A percentile compares a stretch with the other conserved stretches of the same genome.
These are phyloP conservation scores for Phoxinus dragarum DNA, from an alignment of 2,797 vertebrate genomes.

Conservation along the genomic window DNA sequence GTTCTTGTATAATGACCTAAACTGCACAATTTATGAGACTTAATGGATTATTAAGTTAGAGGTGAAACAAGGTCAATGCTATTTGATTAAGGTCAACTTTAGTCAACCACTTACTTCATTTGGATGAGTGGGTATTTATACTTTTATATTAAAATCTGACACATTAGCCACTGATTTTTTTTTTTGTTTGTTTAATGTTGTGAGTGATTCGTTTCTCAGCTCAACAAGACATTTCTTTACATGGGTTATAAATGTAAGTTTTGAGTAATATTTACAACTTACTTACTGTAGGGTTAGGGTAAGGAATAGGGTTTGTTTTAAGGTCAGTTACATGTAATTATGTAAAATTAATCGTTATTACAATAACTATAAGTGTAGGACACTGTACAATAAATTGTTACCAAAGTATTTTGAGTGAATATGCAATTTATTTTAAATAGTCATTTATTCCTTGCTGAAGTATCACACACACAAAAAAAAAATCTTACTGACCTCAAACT, in stretches of 20 bases:
- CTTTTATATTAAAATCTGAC: constrained; percentile 51
- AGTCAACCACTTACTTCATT: constrained; percentile 30
- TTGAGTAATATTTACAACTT: too few species aligned
- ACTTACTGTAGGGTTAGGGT: too few species aligned
- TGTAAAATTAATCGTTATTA: too few species aligned
- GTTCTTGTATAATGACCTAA: constrained; percentile 8
- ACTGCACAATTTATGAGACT: not conserved
- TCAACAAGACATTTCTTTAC: not conserved
- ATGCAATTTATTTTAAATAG: too few species aligned
- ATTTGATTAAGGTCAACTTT: constrained; percentile 47
- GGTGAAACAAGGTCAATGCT: constrained; percentile 53
- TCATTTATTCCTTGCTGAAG: too few species aligned
- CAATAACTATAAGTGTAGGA: too few species aligned
- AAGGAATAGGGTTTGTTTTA: too few species aligned
- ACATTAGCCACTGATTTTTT: constrained; percentile 47
- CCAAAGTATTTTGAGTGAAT: too few species aligned
- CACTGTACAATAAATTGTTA: too few species aligned
- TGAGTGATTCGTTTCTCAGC: not conserved
- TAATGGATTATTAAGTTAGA: constrained; percentile 44
- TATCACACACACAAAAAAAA: too few species aligned
- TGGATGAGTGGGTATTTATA: not conserved
- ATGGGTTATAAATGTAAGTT: not conserved
- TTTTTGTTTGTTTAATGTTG: not conserved
- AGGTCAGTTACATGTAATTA: too few species aligned
- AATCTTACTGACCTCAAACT: not conserved